Base-by-base conservation (phyloP, 2,113 vertebrate species). In the Platichthys flesus region DNA sequence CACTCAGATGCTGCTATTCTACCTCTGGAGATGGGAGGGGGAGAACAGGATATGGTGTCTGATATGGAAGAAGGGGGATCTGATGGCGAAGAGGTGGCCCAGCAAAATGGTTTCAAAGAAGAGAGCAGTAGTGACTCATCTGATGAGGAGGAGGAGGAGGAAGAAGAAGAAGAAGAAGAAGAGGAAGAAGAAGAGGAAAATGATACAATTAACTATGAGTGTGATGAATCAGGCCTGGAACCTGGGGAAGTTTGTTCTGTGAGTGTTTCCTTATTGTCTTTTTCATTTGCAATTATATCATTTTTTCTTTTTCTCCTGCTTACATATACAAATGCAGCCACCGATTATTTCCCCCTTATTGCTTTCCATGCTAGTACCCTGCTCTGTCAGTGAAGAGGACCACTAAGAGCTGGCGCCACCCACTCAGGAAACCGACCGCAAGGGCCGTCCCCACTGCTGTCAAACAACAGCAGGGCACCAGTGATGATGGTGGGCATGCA, bases 361-460 rank as follows among this genome's bases (percentile, higher is more conserved):
- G 23, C 23, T 35, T 57, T 71, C 61, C 26, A 26, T 82, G 63
- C 20, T 69, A 95, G 94, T 93, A 93, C 74, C 81, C 89, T 21
- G 82, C 85, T n/a, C 62, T 83, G 45, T 84, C 90, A 40, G 88
- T 90, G 69, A 95, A 92, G 85, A 91, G 84, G 85, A 92, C 89
- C n/a, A 63, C 88, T 16, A 95, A 95, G 77, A 95, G 94, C 90
- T 94, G 94, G 94, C 94, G 93, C 14, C 94, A 93, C 84, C 94
- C 94, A 63, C 88, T 95, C 85, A 93, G 94, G 89, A 95, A 94
- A 76, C 97, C 97, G 15, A 96, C 96, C 1, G 91, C 95, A 58
- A 94, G 97, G 84, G 97, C 97, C 35, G 95, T 96, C 56, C 94
- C 97, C 90, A 97, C 95, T 21, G 88, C 97, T 13, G 96, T 98